Conservation (phyloP, 2,888 invertebrate genomes). For the Netelia virgata region DNA sequence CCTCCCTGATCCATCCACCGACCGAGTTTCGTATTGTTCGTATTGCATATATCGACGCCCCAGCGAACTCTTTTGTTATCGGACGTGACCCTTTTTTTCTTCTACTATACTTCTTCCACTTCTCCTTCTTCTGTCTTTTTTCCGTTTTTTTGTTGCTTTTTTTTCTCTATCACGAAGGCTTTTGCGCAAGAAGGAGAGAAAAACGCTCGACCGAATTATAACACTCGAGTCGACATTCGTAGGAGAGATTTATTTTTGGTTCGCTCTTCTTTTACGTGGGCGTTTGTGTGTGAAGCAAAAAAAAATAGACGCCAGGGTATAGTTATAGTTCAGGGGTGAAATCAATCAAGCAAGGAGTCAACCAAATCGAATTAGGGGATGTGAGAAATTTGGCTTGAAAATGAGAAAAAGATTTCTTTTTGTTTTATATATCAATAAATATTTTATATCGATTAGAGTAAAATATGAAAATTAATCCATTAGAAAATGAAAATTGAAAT, state of each 20-base stretch:
- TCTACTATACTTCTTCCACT: constrained; percentile 32
- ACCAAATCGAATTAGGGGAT: too few relatives aligned
- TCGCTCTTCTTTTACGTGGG: background rate
- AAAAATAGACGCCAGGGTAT: background rate
- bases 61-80: constrained; percentile 65
- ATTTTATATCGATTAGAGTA: too few relatives aligned
- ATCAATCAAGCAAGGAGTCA: background rate
- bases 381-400: too few relatives aligned
- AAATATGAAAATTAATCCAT: too few relatives aligned
- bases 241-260: constrained; percentile 24
- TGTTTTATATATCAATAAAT: too few relatives aligned
- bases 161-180: constrained; percentile 6
- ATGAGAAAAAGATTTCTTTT: too few relatives aligned
- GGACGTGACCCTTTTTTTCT: constrained; percentile 66
- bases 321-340: constrained; percentile 12
- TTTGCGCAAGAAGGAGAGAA: background rate
- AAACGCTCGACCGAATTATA: constrained; percentile 50
- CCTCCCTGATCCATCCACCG: constrained; percentile 72
- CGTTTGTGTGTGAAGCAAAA: background rate
- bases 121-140: constrained; percentile 33
- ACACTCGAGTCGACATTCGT: constrained; percentile 46
- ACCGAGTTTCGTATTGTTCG: constrained; percentile 67
- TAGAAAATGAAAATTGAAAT: too few relatives aligned
- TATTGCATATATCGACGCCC: constrained; percentile 53
- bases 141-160: constrained; percentile 4